Evolutionary conservation across 2,113 vertebrate species (phyloP).

Genomic region (Myotis lucifugus): DNA sequence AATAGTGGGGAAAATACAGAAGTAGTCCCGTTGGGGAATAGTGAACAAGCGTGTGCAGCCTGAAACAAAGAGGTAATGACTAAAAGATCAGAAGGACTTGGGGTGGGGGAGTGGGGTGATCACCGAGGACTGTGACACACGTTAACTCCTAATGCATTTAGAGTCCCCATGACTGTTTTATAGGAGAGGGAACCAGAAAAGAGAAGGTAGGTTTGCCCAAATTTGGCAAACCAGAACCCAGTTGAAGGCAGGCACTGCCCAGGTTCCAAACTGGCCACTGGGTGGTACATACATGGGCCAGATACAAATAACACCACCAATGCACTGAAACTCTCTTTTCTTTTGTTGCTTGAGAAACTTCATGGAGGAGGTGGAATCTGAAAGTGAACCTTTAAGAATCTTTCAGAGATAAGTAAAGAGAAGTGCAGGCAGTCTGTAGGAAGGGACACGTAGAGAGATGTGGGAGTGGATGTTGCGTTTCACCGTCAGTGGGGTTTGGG

Average conservation of each 20-base stretch:
- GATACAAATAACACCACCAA: neutral
- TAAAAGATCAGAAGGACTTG: neutral
- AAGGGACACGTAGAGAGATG: neutral
- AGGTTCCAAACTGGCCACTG: neutral
- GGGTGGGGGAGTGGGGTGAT: neutral
- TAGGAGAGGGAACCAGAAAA: neutral
- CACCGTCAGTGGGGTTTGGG: neutral
- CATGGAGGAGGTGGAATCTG: neutral
- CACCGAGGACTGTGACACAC: too few species aligned
- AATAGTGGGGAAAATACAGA: neutral
- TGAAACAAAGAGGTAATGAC: neutral
- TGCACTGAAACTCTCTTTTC: neutral
- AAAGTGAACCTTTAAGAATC: neutral
- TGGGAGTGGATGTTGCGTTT: neutral
- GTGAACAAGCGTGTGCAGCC: neutral
- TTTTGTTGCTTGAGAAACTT: neutral
- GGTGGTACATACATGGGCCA: neutral
- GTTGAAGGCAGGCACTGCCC: neutral
- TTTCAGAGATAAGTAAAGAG: neutral
- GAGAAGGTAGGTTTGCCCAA: neutral
- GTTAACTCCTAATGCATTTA: neutral
- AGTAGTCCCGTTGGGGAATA: neutral
- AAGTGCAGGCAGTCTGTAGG: neutral
- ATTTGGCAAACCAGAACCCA: neutral
- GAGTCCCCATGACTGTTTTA: neutral